These are phyloP conservation scores for Discoglossus pictus DNA, from an alignment of 2,797 vertebrate genomes.

Conservation along the genomic window DNA sequence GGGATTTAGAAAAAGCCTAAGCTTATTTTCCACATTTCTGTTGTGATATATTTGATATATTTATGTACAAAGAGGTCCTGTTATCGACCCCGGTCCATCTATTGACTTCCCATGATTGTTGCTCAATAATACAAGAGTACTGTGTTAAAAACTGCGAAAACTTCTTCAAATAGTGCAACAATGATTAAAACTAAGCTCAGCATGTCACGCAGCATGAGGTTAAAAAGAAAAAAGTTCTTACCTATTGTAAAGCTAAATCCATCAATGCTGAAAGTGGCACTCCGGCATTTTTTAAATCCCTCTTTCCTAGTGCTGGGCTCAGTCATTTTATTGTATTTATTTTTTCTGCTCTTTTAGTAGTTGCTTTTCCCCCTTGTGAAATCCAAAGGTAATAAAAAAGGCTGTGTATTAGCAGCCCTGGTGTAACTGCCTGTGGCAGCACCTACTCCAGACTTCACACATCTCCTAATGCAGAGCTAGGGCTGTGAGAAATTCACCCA, in stretches of 20 bases:
- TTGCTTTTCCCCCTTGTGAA: constrained; percentile 15
- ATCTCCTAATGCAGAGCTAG: constrained; percentile 45
- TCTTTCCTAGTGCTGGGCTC: constrained; percentile 86
- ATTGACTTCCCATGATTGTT: too few relatives aligned
- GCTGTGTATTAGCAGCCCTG: constrained; percentile 46
- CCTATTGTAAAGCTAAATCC: constrained; percentile 96
- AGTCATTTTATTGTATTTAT: constrained; percentile 68
- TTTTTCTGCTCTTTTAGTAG: constrained; percentile 19
- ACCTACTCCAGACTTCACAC: constrained; percentile 51
- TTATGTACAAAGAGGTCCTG: too few relatives aligned
- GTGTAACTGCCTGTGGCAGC: constrained; percentile 53
- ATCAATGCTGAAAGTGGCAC: constrained; percentile 94
- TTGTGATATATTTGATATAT: too few relatives aligned
- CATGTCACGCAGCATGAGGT: not conserved
- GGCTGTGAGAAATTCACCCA: constrained; percentile 40
- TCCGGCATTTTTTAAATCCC: constrained; percentile 90
- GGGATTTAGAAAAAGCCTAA: too few relatives aligned
- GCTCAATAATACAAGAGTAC: too few relatives aligned
- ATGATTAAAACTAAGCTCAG: too few relatives aligned
- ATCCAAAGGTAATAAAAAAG: constrained; percentile 15
- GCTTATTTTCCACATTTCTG: too few relatives aligned
- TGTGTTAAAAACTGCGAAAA: too few relatives aligned
- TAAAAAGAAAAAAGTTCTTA: constrained; percentile 69
- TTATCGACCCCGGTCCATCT: too few relatives aligned
- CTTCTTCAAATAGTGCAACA: too few relatives aligned